Evolutionary conservation across 2,113 vertebrate species (phyloP).

Genomic region (Accipiter virgatus): DNA sequence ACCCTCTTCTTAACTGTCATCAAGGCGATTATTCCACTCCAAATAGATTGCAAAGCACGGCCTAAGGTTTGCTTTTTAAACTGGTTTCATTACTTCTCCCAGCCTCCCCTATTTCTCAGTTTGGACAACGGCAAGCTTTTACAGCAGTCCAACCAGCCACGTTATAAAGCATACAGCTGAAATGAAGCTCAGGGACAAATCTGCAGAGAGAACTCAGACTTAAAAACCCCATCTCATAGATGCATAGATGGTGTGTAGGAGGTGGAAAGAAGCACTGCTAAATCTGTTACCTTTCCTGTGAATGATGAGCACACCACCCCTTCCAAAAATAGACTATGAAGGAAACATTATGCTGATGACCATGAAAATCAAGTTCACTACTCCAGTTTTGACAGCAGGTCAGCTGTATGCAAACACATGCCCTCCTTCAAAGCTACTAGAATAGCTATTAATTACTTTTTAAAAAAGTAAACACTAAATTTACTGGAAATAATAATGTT

Average conservation of each 20-base stretch:
- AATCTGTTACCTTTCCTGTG: slow-evolving; percentile 54
- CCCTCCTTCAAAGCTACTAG: background rate
- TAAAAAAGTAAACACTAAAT: background rate
- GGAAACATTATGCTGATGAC: background rate
- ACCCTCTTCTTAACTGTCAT: background rate
- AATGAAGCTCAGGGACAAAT: background rate
- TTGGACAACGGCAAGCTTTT: background rate
- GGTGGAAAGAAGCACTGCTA: slow-evolving; percentile 58
- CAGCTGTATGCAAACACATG: background rate
- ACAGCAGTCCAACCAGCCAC: background rate
- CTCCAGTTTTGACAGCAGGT: background rate
- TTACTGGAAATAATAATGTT: background rate
- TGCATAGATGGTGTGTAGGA: slow-evolving; percentile 49
- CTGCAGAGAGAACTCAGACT: background rate
- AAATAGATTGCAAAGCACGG: background rate
- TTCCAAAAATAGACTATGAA: slow-evolving; percentile 28
- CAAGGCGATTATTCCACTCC: background rate
- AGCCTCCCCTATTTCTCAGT: background rate
- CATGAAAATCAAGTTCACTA: background rate
- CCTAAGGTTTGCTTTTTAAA: background rate
- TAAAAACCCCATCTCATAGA: background rate
- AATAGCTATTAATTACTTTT: background rate
- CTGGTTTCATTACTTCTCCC: background rate
- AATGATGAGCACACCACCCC: slow-evolving; percentile 42
- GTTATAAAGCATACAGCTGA: background rate